Evolutionary conservation across 2,797 vertebrate genomes (phyloP).

Genomic region (Chaenodraco wilsoni): DNA sequence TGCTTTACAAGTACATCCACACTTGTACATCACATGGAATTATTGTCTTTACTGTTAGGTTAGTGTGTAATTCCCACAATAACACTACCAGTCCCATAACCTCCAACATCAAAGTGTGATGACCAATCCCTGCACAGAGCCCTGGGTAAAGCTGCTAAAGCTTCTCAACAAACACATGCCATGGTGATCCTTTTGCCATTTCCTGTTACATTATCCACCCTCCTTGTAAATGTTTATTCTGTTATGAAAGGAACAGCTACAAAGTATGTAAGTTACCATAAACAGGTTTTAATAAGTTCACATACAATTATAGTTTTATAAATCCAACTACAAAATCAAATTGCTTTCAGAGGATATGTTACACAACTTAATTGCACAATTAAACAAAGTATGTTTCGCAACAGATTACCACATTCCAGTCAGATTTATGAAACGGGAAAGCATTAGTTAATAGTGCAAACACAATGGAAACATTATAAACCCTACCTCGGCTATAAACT

Average conservation of each 20-base stretch:
- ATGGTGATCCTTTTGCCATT: constrained; percentile 15
- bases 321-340: constrained; percentile 23
- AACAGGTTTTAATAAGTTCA: constrained; percentile 47
- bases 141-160: neutral
- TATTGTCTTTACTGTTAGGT: neutral
- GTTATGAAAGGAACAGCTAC: neutral
- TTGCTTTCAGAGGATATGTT: constrained; percentile 8
- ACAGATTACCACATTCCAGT: constrained; percentile 10
- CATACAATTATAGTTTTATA: constrained; percentile 9
- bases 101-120: neutral
- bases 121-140: neutral
- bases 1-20: too few species aligned
- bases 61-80: neutral
- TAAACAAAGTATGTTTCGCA: neutral
- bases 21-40: neutral
- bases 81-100: neutral
- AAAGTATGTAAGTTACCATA: neutral
- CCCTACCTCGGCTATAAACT: neutral
- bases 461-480: neutral
- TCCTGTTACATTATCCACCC: constrained; percentile 48
- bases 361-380: constrained; percentile 11
- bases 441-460: neutral
- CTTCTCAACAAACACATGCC: constrained; percentile 36
- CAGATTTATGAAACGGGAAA: neutral
- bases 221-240: neutral